Conservation (phyloP, 2,113 vertebrate species). For the Cottus gobio region DNA sequence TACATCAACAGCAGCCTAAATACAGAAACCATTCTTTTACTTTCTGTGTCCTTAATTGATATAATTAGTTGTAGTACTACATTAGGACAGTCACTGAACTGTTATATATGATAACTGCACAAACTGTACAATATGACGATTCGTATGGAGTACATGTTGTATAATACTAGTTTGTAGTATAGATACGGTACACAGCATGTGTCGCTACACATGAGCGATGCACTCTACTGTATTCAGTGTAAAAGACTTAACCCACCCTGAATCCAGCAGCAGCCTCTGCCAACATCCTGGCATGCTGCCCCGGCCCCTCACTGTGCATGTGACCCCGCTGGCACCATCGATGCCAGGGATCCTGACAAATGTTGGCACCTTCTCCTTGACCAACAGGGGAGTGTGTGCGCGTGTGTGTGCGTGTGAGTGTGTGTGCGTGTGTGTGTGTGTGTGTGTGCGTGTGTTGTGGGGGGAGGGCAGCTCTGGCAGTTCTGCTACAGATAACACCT, state of each 20-base stretch:
- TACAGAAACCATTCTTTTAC: neutral
- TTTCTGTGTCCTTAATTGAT: neutral
- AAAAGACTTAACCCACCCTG: conserved; percentile 57
- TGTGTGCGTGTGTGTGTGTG: neutral
- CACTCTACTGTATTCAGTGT: conserved; percentile 47
- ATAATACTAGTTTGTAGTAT: neutral
- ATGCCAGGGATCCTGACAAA: conserved; percentile 81
- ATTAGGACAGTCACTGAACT: neutral
- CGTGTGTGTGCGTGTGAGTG: conserved; percentile 18
- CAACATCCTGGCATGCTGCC: conserved; percentile 74
- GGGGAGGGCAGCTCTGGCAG: conserved; percentile 47
- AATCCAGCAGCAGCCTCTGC: conserved; percentile 67
- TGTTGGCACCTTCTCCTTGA: conserved; percentile 81
- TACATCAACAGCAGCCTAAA: neutral
- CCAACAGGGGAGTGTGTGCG: conserved; percentile 64
- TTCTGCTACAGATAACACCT: conserved; percentile 66
- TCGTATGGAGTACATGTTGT: neutral
- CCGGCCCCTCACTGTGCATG: conserved; percentile 72
- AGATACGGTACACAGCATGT: neutral
- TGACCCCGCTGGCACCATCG: conserved; percentile 76
- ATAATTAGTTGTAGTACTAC: neutral
- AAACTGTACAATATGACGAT: neutral
- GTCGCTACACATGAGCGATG: conserved; percentile 10
- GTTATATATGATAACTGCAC: neutral
- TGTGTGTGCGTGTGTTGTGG: conserved; percentile 46